Evolutionary conservation across 2,113 vertebrate genomes (phyloP), one percentile per base, ranked within the genome.

Genomic region (Cranoglanis bouderius): DNA sequence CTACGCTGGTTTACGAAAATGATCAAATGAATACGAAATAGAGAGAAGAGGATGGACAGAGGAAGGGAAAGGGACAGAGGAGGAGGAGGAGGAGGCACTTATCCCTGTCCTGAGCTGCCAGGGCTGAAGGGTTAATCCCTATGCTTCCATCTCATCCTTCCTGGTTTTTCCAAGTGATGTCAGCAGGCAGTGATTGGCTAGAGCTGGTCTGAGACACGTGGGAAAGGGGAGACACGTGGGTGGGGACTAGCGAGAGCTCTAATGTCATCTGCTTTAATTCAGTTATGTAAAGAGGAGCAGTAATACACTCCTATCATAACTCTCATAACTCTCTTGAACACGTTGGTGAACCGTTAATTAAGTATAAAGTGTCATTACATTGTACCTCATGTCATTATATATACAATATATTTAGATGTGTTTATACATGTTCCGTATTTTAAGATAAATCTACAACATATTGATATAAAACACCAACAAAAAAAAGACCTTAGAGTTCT

Each of bases 81-180:
- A 61, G 59, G 38, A 82, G 80, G 35, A 35, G 51, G 88, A 91
- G 93, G 93, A 93, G 93, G 93, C 93, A 95, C 94, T 95, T 93
- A 95, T 95, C 93, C 92, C 51, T 88, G 90, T 92, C 94, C 93
- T 94, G 94, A 94, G 93, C 93, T 91, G 92, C 40, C 91, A 94
- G 92, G 90, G 94, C 90, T 93, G 93, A 85, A 93, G 93, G 93
- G 93, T 96, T 96, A 96, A 96, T 96, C 96, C 93, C 82, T 78
- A 87, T 75, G 91, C 90, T 92, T 86, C 92, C 90, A 26, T 82
- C 91, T 93, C 93, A 93, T 95, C 93, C 91, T 92, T 93, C 95
- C 93, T 95, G 94, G 94, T 95, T 95, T 95, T 95, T 94, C 92
- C 26, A 78, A 92, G 93, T 95, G 95, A 96, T 90, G 92, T 95